Base-by-base conservation (phyloP, 2,888 invertebrate genomes). In the Pedicia rivosa region DNA sequence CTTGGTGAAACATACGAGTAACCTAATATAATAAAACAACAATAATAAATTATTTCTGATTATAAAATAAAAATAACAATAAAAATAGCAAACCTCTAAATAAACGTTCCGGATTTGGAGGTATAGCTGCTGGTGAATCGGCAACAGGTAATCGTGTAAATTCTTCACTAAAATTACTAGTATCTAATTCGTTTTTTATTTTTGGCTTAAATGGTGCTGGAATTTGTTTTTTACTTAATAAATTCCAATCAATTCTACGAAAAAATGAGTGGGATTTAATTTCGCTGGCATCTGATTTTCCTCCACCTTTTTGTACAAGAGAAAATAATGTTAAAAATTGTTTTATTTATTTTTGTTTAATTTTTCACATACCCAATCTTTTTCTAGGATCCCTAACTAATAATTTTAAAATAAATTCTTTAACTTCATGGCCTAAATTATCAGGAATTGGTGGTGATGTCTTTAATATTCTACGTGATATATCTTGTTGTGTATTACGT, bases 1-100 rank as follows among this genome's bases (percentile, higher is more conserved):
- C 88, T 87, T 1, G 95, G 95, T 0, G 94, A 86, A 37, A 95
- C 83, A 61, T 88, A 97, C 0, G 94, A 94, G 56, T 95, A 97
- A 20, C 91, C 86, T 80, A 76, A 40, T 47, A 66, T 52, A 44
- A 42, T 37, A 13, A 28, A 10, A 27, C 14, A 24, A 33, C 15
- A 27, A 24, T 10, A 24, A n/a, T 24, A n/a, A 24, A 7, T 5
- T 3, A 24, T 10, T 24, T 34, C 25, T 20, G 10, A 26, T 7
- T 32, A 24, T 3, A 22, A 22, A 15, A n/a, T n/a, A n/a, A n/a
- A n/a, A n/a, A n/a, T n/a, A n/a, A n/a, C n/a, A n/a, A n/a, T n/a
- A n/a, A n/a, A 20, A 17, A 14, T 15, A 29, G 51, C 38, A 44
- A 50, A 77, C 81, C 80, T 43, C 87, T 74, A 64, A 94, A 94